phyloP scores from a whole-genome alignment of 2,797 vertebrate species.

The Enteromius paludinosus region DNA sequence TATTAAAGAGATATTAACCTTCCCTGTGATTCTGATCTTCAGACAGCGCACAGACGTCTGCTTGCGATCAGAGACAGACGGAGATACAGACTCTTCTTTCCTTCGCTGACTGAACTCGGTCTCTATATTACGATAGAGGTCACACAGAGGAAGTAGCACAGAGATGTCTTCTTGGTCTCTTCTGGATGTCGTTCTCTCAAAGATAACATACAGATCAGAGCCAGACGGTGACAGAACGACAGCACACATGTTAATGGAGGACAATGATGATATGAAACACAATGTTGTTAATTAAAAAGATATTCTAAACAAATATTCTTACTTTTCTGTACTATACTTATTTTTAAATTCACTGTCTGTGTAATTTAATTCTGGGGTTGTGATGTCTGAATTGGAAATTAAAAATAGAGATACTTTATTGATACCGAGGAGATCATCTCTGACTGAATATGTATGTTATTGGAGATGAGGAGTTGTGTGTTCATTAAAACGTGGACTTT shows the following conservation, averaged over 20 bases:
- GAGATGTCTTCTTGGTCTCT: background rate
- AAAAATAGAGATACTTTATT: constrained; percentile 33
- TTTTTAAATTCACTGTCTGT: constrained; percentile 55
- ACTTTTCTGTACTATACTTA: constrained; percentile 60
- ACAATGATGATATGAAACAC: constrained; percentile 28
- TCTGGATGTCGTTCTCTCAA: constrained; percentile 3
- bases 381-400: constrained; percentile 37
- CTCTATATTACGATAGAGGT: constrained; percentile 1
- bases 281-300: constrained; percentile 47
- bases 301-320: constrained; percentile 49
- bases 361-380: constrained; percentile 53
- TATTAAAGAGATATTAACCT: constrained; percentile 35
- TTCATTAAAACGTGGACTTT: constrained; percentile 38
- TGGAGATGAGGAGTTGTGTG: constrained; percentile 8
- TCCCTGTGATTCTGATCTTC: constrained; percentile 20
- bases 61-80: background rate
- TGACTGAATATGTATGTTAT: constrained; percentile 35
- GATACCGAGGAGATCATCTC: constrained; percentile 5
- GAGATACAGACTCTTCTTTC: background rate
- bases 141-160: constrained; percentile 40
- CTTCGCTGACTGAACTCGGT: constrained; percentile 16
- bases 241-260: constrained; percentile 52
- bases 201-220: constrained; percentile 15
- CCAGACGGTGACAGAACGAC: constrained; percentile 43
- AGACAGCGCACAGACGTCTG: constrained; percentile 40